Evolutionary conservation across 2,888 invertebrate genomes (phyloP), one percentile per base, ranked within the genome.

Genomic region (Cheilosia urbana): DNA sequence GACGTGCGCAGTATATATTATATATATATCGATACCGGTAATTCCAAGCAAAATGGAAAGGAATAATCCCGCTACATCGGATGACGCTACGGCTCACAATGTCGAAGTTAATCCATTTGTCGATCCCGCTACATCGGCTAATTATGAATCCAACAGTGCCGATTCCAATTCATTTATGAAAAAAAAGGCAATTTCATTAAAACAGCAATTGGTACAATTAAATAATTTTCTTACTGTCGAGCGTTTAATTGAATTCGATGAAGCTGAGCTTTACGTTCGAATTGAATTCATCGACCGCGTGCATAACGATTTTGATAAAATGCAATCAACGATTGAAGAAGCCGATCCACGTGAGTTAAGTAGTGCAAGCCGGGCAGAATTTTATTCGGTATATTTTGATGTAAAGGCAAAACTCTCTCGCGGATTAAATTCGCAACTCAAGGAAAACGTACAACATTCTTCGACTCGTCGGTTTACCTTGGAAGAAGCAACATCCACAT

Each of bases 231-330:
- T 76, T 4, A 72, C 80, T 9, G 30, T 51, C 0, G 76, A 81
- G 11, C 51, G 42, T n/a, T 19, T 83, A 27, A 58, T 30, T 68
- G 58, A 49, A 5, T 45, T 85, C n/a, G 75, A 83, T 75, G 78
- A 87, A 55, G 65, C 75, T 13, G 82, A 80, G 37, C 81, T 78
- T 42, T 75, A 80, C 11, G 71, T 84, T 53, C 66, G 71, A 7
- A 58, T 79, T 6, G 79, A 77, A 17, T 83, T 75, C 15, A 55
- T 77, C 21, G 71, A 87, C 40, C 27, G 49, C 57, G 69, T 79
- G 45, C 51, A 80, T 6, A 4, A 21, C 21, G 62, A 77, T 3
- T 78, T 81, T 27, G 62, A 84, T 17, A 57, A 72, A 34, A 55
- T 49, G n/a, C 62, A 68, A 37, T 66, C 60, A 34, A 5, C 4